A percentile compares a stretch with the other conserved stretches of the same genome.
Evolutionary conservation across 1,140 invertebrate genomes (phyloP).

Genomic region (Drosophila tani): DNA sequence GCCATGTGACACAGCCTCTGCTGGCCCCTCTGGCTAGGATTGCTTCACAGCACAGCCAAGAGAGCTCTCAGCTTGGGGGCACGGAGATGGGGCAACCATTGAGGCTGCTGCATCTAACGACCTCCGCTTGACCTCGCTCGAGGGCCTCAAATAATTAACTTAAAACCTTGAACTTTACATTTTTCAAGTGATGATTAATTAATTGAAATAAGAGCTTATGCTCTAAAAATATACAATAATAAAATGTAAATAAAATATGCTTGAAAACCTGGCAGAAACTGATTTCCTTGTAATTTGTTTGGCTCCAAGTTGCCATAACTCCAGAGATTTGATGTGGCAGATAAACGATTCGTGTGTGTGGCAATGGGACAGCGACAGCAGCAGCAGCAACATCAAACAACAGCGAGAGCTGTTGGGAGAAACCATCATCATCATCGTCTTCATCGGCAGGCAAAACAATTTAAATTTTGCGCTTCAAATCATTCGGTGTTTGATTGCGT

Average conservation of each 20-base stretch:
- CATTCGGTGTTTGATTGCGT: conserved; percentile 53
- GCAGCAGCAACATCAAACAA: conserved; percentile 18
- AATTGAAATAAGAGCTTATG: not conserved
- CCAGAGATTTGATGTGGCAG: conserved; percentile 2
- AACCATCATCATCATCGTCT: conserved; percentile 27
- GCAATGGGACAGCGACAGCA: conserved; percentile 53
- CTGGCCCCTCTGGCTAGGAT: conserved; percentile 15
- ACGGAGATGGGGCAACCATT: no score
- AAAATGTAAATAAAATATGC: not conserved
- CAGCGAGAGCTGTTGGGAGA: conserved; percentile 3
- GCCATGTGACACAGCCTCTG: not conserved
- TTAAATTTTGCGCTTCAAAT: conserved; percentile 73
- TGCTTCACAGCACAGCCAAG: conserved; percentile 10
- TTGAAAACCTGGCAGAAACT: not conserved
- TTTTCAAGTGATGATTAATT: not conserved
- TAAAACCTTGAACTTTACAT: conserved; percentile 16
- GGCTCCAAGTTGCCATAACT: conserved; percentile 9
- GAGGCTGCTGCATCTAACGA: no score
- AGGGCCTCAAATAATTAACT: not conserved
- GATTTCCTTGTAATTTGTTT: conserved; percentile 10
- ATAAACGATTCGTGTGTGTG: conserved; percentile 43
- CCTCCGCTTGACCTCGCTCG: no score
- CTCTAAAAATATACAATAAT: no score
- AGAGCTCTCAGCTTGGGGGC: not conserved
- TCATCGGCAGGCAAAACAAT: conserved; percentile 25